Evolutionary conservation across 2,113 vertebrate genomes (phyloP).

Genomic region (Myotis lucifugus): DNA sequence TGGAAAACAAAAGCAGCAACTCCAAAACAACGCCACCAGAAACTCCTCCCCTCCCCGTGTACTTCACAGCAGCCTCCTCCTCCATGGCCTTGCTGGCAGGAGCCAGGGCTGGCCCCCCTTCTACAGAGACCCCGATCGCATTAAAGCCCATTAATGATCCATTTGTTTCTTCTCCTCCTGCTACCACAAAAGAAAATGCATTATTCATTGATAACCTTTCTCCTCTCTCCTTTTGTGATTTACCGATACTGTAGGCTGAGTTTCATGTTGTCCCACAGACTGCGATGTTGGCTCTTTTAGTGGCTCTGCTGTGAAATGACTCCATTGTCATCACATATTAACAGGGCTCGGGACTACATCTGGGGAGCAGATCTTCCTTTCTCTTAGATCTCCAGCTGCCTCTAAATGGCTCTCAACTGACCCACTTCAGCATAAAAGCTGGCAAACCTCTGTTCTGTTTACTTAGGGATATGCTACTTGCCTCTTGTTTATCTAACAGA

Average conservation of each 20-base stretch:
- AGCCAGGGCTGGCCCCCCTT: not conserved
- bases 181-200: conserved; percentile 61
- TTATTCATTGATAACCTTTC: conserved; percentile 72
- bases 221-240: conserved; percentile 59
- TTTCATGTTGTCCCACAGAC: not conserved
- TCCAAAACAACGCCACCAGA: not conserved
- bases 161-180: conserved; percentile 61
- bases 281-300: not conserved
- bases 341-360: not conserved
- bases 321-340: conserved; percentile 10
- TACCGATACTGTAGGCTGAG: not conserved
- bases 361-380: not conserved
- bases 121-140: not conserved
- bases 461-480: not conserved
- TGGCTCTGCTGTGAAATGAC: conserved; percentile 39
- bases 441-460: not conserved
- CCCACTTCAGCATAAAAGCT: not conserved
- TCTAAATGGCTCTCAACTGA: conserved; percentile 46
- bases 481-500: conserved; percentile 34
- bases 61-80: not conserved
- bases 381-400: not conserved
- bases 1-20: not conserved
- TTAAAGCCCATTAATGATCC: conserved; percentile 57
- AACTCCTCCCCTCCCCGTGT: not conserved
- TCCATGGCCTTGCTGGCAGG: not conserved